Percentiles rank a stretch among this genome's conserved stretches.
phyloP scores from a whole-genome alignment of 2,888 invertebrate genomes.

The Kuschelorhynchus macadamiae region DNA sequence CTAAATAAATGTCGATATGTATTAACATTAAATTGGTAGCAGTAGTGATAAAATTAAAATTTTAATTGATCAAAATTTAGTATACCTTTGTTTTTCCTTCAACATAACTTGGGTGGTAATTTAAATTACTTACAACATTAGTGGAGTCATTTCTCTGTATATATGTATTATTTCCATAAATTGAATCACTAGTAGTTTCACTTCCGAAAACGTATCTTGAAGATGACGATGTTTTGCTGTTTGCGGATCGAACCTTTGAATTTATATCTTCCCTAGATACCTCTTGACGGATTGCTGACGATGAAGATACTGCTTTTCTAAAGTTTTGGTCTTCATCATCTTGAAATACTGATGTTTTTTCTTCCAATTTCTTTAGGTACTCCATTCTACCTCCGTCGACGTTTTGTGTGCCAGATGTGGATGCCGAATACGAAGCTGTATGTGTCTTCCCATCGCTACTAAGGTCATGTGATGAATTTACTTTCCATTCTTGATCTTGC shows the following conservation, averaged over 20 bases:
- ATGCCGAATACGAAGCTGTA: constrained; percentile 74
- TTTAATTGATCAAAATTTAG: constrained; percentile 54
- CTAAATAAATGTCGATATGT: too few relatives aligned
- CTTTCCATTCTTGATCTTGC: constrained; percentile 76
- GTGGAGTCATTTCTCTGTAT: constrained; percentile 56
- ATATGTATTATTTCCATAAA: constrained; percentile 30
- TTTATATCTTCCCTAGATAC: constrained; percentile 71
- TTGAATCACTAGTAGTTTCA: constrained; percentile 48
- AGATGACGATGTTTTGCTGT: constrained; percentile 62
- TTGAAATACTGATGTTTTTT: constrained; percentile 71
- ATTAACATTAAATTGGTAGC: too few relatives aligned
- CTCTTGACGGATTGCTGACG: constrained; percentile 70
- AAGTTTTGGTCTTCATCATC: constrained; percentile 73
- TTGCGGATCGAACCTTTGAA: constrained; percentile 65
- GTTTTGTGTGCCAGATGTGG: constrained; percentile 75
- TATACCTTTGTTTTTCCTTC: constrained; percentile 75
- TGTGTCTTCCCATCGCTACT: constrained; percentile 77
- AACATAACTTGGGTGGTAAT: constrained; percentile 61
- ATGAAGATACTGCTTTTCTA: constrained; percentile 69
- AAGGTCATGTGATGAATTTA: constrained; percentile 75
- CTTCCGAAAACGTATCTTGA: constrained; percentile 62
- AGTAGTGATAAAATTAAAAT: constrained; percentile 13
- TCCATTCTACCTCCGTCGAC: constrained; percentile 77
- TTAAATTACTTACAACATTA: constrained; percentile 61
- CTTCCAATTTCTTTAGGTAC: constrained; percentile 76